These are phyloP conservation scores for Sesamia inferens DNA, from an alignment of 2,888 invertebrate species.

Conservation along the genomic window DNA sequence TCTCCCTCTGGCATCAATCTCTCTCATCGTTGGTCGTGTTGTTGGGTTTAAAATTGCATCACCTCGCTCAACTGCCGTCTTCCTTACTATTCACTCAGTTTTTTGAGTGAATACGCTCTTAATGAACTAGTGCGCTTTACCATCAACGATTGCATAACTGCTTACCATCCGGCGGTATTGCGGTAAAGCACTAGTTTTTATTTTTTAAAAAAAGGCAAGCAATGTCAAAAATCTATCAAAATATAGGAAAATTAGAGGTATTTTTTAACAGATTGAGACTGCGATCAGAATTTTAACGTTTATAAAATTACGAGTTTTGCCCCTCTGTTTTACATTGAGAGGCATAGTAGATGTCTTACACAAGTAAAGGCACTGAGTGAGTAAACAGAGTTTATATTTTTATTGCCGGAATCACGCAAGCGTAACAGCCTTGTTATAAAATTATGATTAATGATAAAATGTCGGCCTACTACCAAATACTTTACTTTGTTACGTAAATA, in stretches of 20 bases:
- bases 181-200: no score
- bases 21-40: no score
- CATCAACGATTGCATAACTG: no score
- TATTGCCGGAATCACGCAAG: conserved; percentile 69
- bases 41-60: no score
- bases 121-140: no score
- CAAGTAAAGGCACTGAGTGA: conserved; percentile 45
- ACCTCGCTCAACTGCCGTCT: no score
- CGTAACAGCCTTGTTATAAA: conserved; percentile 68
- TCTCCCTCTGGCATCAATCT: no score
- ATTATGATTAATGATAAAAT: conserved; percentile 66
- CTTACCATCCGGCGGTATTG: no score
- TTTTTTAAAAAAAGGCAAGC: background rate
- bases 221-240: background rate
- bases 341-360: conserved; percentile 32
- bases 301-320: background rate
- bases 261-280: background rate
- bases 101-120: no score
- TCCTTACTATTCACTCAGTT: no score
- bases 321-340: conserved; percentile 15
- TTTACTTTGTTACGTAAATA: conserved; percentile 40
- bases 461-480: conserved; percentile 54
- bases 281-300: background rate
- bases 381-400: conserved; percentile 56
- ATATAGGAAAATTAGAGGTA: background rate